Base-by-base conservation (phyloP, 2,888 invertebrate genomes). In the Aphodius sticticus region DNA sequence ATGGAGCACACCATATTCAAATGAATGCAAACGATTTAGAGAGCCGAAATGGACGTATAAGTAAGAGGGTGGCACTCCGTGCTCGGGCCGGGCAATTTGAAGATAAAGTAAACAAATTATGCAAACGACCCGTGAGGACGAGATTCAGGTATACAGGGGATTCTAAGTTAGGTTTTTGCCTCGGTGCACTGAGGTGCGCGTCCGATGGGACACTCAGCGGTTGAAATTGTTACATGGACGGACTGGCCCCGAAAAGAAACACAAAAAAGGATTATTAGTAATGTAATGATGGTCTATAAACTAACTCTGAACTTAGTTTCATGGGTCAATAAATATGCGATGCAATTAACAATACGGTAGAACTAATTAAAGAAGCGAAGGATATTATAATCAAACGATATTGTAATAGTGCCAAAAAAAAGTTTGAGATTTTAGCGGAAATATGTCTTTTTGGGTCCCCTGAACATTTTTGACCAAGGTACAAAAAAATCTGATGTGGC, bases 81-180 rank as follows among this genome's bases (percentile, higher is more conserved):
- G 69, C 26, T 26, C 38, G 76, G 69, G 35, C 53, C 16, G 16
- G 76, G 70, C 38, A 53, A 53, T 36, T 76, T 69, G 26, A 76
- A 76, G 76, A 76, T 69, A 76, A 76, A 69, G 69, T 69, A 76
- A 76, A 69, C 76, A 69, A 76, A 69, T 76, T 76, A 76, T 76
- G 76, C 70, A 76, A 76, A 76, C 70, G 76, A 74, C 26, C 36
- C 74, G 74, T 74, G 74, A 74, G 74, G 74, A 74, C 26, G 74
- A 35, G 74, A 74, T 74, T 74, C 74, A 37, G 74, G 74, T 74
- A 74, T 35, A 74, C 36, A 36, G 74, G n/a, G n/a, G 74, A n/a
- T n/a, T 12, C 53, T 53, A 53, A 74, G 74, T 74, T 74, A 36
- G 74, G 74, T 74, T 74, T 74, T 74, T 74, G 74, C 74, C 26